These are phyloP conservation scores for Pan troglodytes DNA, from an alignment of 2,113 vertebrate genomes.

Conservation along the genomic window NHGRI_mPanTro3-v2.1_pri NC_072404.2:102006001-102006500, in stretches of 20 bases:
- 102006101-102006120: conserved; percentile 56
- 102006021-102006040: conserved; percentile 15
- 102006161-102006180: conserved; percentile 10
- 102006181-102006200: conserved; percentile 35
- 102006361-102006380: background rate
- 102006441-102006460: background rate
- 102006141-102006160: conserved; percentile 1
- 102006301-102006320: conserved; percentile 26
- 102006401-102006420: background rate
- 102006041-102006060: conserved; percentile 59
- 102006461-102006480: background rate
- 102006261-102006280: conserved; percentile 30
- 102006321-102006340: background rate
- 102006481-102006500: background rate
- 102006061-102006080: conserved; percentile 56
- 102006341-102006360: background rate
- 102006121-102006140: conserved; percentile 66
- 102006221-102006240: conserved; percentile 66
- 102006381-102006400: background rate
- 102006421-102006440: background rate
- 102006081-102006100: conserved; percentile 57
- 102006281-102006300: conserved; percentile 28
- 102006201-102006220: conserved; percentile 71
- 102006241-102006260: conserved; percentile 57
- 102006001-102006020: background rate